Conservation (phyloP, 2,888 invertebrate species). For the Agonopterix heracliana region DNA sequence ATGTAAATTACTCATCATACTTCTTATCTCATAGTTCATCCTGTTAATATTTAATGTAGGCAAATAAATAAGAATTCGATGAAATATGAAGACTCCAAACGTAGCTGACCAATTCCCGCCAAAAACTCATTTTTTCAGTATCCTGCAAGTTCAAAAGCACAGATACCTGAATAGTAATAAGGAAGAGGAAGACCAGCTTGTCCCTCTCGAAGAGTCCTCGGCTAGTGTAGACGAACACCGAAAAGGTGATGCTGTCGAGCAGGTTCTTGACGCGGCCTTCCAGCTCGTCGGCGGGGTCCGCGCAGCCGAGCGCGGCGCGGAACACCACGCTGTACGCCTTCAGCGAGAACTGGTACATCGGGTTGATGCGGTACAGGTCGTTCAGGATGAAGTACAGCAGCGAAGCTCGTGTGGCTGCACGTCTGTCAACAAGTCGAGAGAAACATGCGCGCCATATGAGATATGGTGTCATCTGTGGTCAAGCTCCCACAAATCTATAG, state of each 20-base stretch:
- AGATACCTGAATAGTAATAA: conserved; percentile 86
- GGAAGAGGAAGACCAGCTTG: conserved; percentile 92
- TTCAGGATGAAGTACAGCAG: conserved; percentile 95
- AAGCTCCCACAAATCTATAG: too few species aligned
- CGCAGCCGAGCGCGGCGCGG: conserved; percentile 85
- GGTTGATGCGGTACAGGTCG: conserved; percentile 93
- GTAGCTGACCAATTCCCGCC: too few species aligned
- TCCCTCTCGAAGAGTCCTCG: conserved; percentile 94
- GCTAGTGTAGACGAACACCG: conserved; percentile 91
- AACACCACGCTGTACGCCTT: conserved; percentile 96
- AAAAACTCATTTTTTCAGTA: too few species aligned
- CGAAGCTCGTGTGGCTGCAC: conserved; percentile 91
- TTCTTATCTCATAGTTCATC: too few species aligned
- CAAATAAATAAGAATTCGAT: too few species aligned
- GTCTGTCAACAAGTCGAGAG: conserved; percentile 44
- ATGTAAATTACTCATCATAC: too few species aligned
- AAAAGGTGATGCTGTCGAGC: conserved; percentile 91
- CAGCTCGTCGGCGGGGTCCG: conserved; percentile 82
- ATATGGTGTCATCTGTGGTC: too few species aligned
- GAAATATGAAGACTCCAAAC: too few species aligned
- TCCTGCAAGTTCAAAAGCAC: too few species aligned
- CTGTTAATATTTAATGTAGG: too few species aligned
- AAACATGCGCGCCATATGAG: not conserved
- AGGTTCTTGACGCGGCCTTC: conserved; percentile 84
- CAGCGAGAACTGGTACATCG: conserved; percentile 96